These are phyloP conservation scores for Otolemur garnettii DNA, from an alignment of 2,113 vertebrate genomes.

Conservation along the genomic window DNA sequence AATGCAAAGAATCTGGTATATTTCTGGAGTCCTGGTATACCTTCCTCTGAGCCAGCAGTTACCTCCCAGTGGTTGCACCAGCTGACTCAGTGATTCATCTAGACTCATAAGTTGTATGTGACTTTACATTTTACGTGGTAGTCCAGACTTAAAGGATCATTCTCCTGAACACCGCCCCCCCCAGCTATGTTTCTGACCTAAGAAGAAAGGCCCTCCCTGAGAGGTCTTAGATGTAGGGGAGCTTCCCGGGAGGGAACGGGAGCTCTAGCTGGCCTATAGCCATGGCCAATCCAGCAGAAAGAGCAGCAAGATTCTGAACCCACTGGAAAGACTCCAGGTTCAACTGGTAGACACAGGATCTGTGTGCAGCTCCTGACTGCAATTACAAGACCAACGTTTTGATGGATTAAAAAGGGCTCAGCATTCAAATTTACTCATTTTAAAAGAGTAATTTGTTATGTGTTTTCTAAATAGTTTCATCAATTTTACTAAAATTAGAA, in stretches of 20 bases:
- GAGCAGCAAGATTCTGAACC: background rate
- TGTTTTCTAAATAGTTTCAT: constrained; percentile 79
- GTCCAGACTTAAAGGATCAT: background rate
- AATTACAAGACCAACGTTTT: constrained; percentile 14
- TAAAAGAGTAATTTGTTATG: constrained; percentile 61
- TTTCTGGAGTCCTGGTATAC: background rate
- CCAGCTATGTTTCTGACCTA: background rate
- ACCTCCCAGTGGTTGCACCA: rapidly evolving
- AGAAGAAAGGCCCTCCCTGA: background rate
- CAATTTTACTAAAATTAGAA: constrained; percentile 79
- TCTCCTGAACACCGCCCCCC: background rate
- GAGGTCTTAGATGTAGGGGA: background rate
- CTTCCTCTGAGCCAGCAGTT: background rate
- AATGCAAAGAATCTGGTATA: background rate
- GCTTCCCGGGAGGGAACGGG: background rate
- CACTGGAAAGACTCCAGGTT: background rate
- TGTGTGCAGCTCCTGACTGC: background rate
- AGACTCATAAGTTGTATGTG: background rate
- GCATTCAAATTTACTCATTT: constrained; percentile 59
- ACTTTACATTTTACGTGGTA: background rate
- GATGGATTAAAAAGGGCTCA: background rate
- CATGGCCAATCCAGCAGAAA: background rate
- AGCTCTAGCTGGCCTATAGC: rapidly evolving
- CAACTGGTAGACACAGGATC: background rate
- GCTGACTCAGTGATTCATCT: background rate